These are phyloP conservation scores for Sminthurides aquaticus DNA, from an alignment of 2,888 invertebrate species.

Conservation along the genomic window DNA sequence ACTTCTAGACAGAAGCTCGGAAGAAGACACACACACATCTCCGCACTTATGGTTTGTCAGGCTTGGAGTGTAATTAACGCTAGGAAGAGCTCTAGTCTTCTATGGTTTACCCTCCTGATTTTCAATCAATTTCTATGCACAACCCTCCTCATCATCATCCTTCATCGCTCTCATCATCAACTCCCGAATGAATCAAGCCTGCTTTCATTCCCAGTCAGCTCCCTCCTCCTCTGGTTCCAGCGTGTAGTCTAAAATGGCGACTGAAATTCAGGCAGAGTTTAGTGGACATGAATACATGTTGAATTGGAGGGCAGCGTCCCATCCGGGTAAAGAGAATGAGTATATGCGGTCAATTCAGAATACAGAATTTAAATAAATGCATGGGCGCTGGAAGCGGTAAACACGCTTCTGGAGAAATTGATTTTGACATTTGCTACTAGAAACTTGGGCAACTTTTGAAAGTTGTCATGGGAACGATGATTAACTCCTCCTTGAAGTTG, in stretches of 20 bases:
- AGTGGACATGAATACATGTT: no score
- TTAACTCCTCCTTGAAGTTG: conserved; percentile 18
- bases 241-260: no score
- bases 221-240: neutral
- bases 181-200: neutral
- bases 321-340: no score
- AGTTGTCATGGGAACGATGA: conserved; percentile 8
- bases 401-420: no score
- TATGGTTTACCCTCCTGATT: conserved; percentile 20
- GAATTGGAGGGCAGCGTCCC: no score
- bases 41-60: conserved; percentile 21
- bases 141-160: conserved; percentile 7
- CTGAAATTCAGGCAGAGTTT: no score
- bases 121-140: conserved; percentile 21
- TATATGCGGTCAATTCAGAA: no score
- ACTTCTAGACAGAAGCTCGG: neutral
- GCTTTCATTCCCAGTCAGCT: neutral
- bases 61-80: conserved; percentile 23
- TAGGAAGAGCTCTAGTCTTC: conserved; percentile 8
- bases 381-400: no score
- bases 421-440: no score
- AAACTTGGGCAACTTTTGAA: no score
- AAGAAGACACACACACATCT: neutral
- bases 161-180: neutral
- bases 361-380: no score